These are phyloP conservation scores for Drosophila bocqueti DNA, from an alignment of 1,140 invertebrate genomes.

Conservation along the genomic window DNA sequence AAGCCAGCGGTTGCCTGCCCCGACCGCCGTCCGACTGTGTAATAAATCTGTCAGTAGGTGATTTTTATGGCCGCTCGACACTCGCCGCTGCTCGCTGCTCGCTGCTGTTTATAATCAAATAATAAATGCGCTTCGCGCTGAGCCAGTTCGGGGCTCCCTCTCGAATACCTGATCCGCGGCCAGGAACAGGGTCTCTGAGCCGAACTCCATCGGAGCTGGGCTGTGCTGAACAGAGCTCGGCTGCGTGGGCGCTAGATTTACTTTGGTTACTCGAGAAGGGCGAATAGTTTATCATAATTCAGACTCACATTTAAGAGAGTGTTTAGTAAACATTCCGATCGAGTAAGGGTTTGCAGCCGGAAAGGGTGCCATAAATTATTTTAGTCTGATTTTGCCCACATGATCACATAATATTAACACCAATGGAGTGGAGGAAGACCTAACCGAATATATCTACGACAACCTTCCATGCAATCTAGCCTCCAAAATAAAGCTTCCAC, in stretches of 20 bases:
- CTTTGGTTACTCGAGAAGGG: conserved; percentile 60
- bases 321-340: conserved; percentile 64
- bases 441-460: too few relatives aligned
- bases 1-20: conserved; percentile 49
- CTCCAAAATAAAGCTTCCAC: too few relatives aligned
- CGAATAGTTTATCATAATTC: conserved; percentile 75
- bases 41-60: conserved; percentile 83
- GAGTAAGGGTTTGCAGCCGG: background rate
- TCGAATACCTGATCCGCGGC: conserved; percentile 18
- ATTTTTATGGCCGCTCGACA: conserved; percentile 82
- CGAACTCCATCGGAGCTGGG: conserved; percentile 6
- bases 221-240: conserved; percentile 20
- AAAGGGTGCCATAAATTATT: background rate
- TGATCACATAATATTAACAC: background rate
- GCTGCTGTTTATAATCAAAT: conserved; percentile 82
- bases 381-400: background rate
- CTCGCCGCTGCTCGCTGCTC: conserved; percentile 55
- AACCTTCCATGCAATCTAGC: too few relatives aligned
- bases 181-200: conserved; percentile 13
- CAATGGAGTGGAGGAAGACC: background rate
- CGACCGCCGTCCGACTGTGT: conserved; percentile 58
- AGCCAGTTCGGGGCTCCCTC: conserved; percentile 32
- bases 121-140: conserved; percentile 75
- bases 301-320: conserved; percentile 71
- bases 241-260: conserved; percentile 72